A percentile compares a stretch with the other conserved stretches of the same genome.
Evolutionary conservation across 2,113 vertebrate genomes (phyloP).

Genomic region (Charadrius vociferus): DNA sequence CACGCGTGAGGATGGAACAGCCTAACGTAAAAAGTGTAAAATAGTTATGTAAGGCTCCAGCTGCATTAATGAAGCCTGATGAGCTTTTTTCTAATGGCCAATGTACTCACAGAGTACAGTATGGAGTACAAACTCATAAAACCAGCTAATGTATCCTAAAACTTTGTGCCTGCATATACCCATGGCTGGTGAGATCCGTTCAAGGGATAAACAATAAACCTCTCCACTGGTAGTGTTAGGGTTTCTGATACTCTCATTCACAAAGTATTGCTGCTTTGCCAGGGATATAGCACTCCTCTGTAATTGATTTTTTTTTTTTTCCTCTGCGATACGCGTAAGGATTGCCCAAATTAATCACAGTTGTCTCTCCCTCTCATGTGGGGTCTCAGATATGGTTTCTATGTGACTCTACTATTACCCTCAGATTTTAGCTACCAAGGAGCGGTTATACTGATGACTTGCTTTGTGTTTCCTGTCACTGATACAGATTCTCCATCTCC

Average conservation of each 20-base stretch:
- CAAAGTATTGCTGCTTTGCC: background rate
- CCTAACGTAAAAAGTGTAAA: background rate
- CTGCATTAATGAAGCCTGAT: background rate
- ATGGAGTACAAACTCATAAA: background rate
- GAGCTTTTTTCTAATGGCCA: background rate
- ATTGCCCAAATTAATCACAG: background rate
- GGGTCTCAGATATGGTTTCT: background rate
- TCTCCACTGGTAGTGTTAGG: background rate
- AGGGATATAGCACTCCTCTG: background rate
- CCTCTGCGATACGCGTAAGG: background rate
- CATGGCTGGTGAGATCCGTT: background rate
- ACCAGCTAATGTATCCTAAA: background rate
- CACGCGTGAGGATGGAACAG: background rate
- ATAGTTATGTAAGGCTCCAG: background rate
- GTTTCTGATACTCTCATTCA: background rate
- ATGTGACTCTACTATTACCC: background rate
- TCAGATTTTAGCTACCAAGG: background rate
- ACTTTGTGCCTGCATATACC: background rate
- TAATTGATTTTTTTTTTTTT: background rate
- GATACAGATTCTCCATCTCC: background rate
- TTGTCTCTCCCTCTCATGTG: background rate
- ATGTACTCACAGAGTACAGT: background rate
- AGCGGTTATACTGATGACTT: background rate
- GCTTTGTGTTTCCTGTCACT: background rate
- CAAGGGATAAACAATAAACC: background rate